These are phyloP conservation scores for Plumapathes pennacea DNA, from an alignment of 92 coral and sea anemone genomes.

Conservation along the genomic window DNA sequence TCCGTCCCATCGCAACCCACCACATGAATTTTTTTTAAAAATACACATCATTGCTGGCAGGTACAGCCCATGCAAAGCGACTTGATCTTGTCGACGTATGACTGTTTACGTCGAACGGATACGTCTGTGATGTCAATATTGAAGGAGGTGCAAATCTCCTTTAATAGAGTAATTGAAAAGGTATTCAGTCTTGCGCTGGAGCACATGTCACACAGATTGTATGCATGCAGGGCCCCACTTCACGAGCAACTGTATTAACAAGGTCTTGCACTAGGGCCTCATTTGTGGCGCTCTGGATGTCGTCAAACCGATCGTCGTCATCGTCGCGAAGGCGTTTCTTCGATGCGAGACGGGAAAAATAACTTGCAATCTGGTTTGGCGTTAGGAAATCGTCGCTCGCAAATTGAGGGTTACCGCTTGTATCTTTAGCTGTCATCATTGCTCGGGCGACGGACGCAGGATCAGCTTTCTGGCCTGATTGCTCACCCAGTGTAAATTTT, in stretches of 20 bases:
- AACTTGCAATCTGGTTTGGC: constrained; percentile 44
- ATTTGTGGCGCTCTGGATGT: constrained; percentile 39
- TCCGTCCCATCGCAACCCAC: too few species aligned
- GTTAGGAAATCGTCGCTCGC: constrained; percentile 56
- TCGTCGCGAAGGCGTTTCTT: constrained; percentile 37
- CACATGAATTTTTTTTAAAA: too few species aligned
- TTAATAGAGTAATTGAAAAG: constrained; percentile 28
- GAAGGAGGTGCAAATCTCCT: constrained; percentile 45
- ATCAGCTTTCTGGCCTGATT: constrained; percentile 54
- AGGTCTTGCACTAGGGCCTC: constrained; percentile 46
- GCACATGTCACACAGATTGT: constrained; percentile 49
- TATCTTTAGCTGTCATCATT: constrained; percentile 53
- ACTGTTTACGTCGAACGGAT: constrained; percentile 37
- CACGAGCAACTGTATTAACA: constrained; percentile 24
- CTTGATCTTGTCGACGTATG: too few species aligned
- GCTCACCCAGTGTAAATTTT: constrained; percentile 56
- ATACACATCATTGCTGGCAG: too few species aligned
- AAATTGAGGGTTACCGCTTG: constrained; percentile 24
- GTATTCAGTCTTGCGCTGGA: constrained; percentile 42
- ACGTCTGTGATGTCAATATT: constrained; percentile 37
- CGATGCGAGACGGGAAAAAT: constrained; percentile 46
- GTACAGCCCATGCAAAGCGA: too few species aligned
- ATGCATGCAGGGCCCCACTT: constrained; percentile 31
- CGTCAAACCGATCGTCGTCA: constrained; percentile 29
- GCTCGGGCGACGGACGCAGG: constrained; percentile 62